Evolutionary conservation across 2,888 invertebrate species (phyloP), one percentile per base, ranked within the genome.

Genomic region (Campoplex nolae): DNA sequence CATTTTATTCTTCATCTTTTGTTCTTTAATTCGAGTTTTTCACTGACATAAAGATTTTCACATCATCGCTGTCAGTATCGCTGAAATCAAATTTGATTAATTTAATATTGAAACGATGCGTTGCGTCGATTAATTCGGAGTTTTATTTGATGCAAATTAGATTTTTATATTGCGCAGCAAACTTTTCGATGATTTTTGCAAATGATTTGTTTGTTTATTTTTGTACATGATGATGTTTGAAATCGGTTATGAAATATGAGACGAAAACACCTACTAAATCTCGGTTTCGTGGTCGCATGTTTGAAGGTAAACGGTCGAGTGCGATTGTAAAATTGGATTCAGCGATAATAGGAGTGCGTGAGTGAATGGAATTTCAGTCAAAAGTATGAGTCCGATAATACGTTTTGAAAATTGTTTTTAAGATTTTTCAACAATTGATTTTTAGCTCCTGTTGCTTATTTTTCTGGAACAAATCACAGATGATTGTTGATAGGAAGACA

Each of bases 201-300:
- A 71, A 51, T 35, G 51, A 71, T 71, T 71, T 51, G 32, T 42
- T 11, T 42, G 3, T n/a, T 42, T 4, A 51, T 1, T 51, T n/a
- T 2, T 32, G 8, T 51, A 51, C 18, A 71, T 71, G 51, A 35
- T 51, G 71, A 32, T 32, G 71, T 51, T 62, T 71, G 51, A 9
- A 32, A 51, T 32, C 8, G 51, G 71, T 71, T 71, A n/a, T 51
- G 71, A 71, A 71, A 71, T 71, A 18, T 32, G 71, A 71, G 32
- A 28, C 42, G 71, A 77, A 83, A 45, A 56, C 75, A 70, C 28
- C 42, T n/a, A 42, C 48, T 82, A 62, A 79, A 68, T 82, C 73
- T 28, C 42, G 67, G 68, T 78, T 58, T 77, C 51, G 32, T 70
- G 35, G 68, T 62, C 74, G 85, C 83, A 74, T 85, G 85, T 70